Percentiles rank a stretch among this genome's conserved stretches.
Conservation (phyloP, 2,797 vertebrate genomes). For the Florisuga fusca region DNA sequence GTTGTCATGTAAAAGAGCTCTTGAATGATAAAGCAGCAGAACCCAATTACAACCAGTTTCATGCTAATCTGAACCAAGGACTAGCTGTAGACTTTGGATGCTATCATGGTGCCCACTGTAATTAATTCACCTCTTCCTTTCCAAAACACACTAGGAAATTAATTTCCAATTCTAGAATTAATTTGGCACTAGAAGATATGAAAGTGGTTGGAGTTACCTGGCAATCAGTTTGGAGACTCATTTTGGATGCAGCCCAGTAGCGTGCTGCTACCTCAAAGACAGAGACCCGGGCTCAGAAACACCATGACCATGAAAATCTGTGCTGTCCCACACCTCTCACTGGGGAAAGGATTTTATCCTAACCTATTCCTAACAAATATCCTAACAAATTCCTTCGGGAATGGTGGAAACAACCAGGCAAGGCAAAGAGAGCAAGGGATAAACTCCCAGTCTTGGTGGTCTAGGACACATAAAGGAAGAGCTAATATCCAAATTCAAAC, state of each 20-base stretch:
- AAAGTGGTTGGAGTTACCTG: conserved; percentile 60
- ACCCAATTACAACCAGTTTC: conserved; percentile 69
- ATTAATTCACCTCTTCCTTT: conserved; percentile 80
- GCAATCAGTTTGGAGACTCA: conserved; percentile 59
- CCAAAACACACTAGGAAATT: conserved; percentile 68
- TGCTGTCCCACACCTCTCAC: background rate
- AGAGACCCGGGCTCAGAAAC: background rate
- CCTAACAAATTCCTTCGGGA: background rate
- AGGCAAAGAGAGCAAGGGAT: background rate
- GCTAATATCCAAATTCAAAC: background rate
- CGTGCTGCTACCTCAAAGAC: background rate
- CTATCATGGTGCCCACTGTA: conserved; percentile 46
- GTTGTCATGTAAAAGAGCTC: conserved; percentile 81
- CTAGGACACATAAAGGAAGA: background rate
- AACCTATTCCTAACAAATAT: too few species aligned
- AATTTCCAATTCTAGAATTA: conserved; percentile 74
- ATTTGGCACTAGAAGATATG: conserved; percentile 66
- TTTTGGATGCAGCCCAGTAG: background rate
- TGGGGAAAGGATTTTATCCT: background rate
- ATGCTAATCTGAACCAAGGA: conserved; percentile 69
- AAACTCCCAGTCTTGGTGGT: background rate
- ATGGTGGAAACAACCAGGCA: background rate
- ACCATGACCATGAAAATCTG: background rate
- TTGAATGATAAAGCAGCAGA: conserved; percentile 71
- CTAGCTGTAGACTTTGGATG: conserved; percentile 58